Conservation (phyloP, 2,888 invertebrate genomes). For the Tiliacea aurago region DNA sequence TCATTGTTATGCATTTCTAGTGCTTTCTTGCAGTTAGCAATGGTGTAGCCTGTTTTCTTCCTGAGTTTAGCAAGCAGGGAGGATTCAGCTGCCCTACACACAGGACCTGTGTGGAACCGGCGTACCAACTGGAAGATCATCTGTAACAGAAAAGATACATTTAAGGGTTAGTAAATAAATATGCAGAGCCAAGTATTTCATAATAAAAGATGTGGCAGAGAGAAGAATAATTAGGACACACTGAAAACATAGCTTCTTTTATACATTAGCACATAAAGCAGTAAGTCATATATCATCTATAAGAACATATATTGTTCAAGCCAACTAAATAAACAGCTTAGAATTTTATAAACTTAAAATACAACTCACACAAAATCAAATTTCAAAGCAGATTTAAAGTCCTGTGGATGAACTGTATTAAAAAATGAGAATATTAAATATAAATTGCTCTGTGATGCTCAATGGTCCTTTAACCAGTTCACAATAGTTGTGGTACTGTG, state of each 20-base stretch:
- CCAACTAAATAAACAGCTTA: constrained; percentile 23
- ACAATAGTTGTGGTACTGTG: constrained; percentile 3
- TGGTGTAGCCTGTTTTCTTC: constrained; percentile 98
- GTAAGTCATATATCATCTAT: no score
- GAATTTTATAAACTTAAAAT: constrained; percentile 35
- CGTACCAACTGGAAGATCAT: constrained; percentile 91
- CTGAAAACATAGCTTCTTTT: constrained; percentile 15
- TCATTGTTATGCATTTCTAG: constrained; percentile 97
- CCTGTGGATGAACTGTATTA: constrained; percentile 52
- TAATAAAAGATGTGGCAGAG: constrained; percentile 3
- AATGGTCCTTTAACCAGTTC: constrained; percentile 5
- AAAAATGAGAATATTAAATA: constrained; percentile 49
- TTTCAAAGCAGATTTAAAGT: constrained; percentile 48
- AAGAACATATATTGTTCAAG: constrained; percentile 31
- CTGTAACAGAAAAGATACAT: constrained; percentile 76
- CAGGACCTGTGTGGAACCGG: constrained; percentile 90
- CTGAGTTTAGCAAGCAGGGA: constrained; percentile 95
- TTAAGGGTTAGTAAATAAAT: constrained; percentile 3
- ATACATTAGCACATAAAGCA: constrained; percentile 23
- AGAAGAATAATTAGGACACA: constrained; percentile 26
- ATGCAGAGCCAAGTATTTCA: neutral
- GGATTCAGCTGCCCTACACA: constrained; percentile 92
- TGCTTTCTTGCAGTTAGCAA: constrained; percentile 98
- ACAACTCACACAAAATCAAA: constrained; percentile 59
- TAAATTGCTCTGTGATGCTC: constrained; percentile 19